phyloP scores from a whole-genome alignment of 2,888 invertebrate genomes.

The Dicyrtomina minuta region DNA sequence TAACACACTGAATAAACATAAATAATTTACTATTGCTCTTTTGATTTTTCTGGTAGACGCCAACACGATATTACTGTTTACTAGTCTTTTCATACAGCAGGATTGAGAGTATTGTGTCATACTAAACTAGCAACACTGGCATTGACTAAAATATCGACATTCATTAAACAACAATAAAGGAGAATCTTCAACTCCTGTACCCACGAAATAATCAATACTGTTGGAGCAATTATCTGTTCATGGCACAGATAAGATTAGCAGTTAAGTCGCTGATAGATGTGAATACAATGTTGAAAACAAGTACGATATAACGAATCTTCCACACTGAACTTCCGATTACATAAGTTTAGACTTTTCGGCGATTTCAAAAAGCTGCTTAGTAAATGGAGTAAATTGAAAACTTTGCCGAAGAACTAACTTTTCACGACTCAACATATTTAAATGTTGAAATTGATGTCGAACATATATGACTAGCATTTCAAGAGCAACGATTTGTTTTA shows the following conservation, averaged over 20 bases:
- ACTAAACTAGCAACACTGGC: not conserved
- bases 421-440: slow-evolving; percentile 62
- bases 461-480: slow-evolving; percentile 51
- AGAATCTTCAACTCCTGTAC: no score
- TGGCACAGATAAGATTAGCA: no score
- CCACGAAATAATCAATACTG: no score
- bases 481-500: slow-evolving; percentile 48
- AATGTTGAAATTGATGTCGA: slow-evolving; percentile 40
- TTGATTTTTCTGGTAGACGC: no score
- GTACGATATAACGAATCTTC: no score
- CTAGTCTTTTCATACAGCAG: not conserved
- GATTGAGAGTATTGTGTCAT: not conserved
- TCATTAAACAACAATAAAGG: not conserved
- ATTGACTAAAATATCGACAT: not conserved
- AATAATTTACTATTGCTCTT: no score
- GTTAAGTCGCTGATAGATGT: no score
- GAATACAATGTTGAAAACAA: no score
- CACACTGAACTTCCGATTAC: not conserved
- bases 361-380: slow-evolving; percentile 34
- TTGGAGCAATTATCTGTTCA: no score
- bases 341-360: slow-evolving; percentile 27
- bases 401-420: slow-evolving; percentile 63
- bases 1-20: no score
- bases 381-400: slow-evolving; percentile 63
- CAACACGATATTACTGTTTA: slow-evolving; percentile 1